Conservation (phyloP, 2,888 invertebrate genomes). For the Yponomeuta plumbellus region DNA sequence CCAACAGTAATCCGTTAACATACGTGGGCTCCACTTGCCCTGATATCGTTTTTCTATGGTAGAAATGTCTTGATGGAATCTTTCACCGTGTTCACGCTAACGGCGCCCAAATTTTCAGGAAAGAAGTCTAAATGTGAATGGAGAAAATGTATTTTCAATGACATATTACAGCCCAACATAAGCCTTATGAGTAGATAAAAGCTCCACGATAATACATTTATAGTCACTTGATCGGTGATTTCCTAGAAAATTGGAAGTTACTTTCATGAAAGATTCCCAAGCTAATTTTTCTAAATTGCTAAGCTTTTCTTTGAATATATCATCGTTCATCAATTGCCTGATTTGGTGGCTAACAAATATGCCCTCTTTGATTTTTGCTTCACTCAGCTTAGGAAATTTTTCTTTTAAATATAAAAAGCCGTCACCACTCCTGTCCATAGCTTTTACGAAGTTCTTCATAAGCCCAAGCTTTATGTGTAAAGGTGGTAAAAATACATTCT, state of each 20-base stretch:
- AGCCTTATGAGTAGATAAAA: neutral
- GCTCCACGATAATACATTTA: neutral
- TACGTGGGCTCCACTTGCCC: constrained; percentile 34
- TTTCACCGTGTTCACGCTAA: constrained; percentile 19
- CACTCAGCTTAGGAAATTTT: constrained; percentile 5
- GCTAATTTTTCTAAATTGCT: too few relatives aligned
- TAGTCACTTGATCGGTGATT: neutral
- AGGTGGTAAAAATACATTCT: too few relatives aligned
- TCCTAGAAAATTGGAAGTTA: neutral
- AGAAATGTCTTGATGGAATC: constrained; percentile 41
- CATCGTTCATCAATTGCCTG: neutral
- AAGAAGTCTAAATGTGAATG: constrained; percentile 4
- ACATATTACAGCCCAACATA: neutral
- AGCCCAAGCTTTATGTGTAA: too few relatives aligned
- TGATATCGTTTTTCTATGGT: constrained; percentile 40
- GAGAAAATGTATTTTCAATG: neutral
- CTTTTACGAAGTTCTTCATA: too few relatives aligned
- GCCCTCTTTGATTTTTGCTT: constrained; percentile 10
- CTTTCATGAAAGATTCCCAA: too few relatives aligned
- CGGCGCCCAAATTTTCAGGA: constrained; percentile 1
- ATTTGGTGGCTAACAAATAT: constrained; percentile 14
- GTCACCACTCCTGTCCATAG: too few relatives aligned
- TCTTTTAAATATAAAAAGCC: constrained; percentile 1
- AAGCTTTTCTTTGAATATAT: neutral
- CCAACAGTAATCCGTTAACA: constrained; percentile 42